Base-by-base conservation (phyloP, 92 coral and sea anemone genomes). In the Siderastrea radians region DNA sequence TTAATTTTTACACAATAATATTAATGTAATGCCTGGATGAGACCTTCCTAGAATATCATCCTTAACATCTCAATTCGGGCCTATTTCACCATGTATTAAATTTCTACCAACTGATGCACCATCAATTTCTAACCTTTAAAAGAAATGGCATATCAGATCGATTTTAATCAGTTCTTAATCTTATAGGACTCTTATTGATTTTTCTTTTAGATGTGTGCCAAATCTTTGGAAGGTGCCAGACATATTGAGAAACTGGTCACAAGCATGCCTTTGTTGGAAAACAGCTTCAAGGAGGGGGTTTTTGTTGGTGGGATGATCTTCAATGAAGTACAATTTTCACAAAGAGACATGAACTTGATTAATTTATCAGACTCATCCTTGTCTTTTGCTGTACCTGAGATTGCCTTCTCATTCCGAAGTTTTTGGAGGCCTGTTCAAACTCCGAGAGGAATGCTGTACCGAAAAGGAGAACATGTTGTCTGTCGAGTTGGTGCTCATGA, bases 121-220 rank as follows among this genome's bases (percentile, higher is more conserved):
- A n/a, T n/a, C n/a, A n/a, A n/a, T n/a, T n/a, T n/a, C n/a, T n/a
- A n/a, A n/a, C n/a, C n/a, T n/a, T n/a, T n/a, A n/a, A n/a, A n/a
- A n/a, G n/a, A n/a, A n/a, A n/a, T n/a, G n/a, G n/a, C n/a, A n/a
- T n/a, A n/a, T n/a, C n/a, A n/a, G n/a, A n/a, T n/a, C n/a, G n/a
- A n/a, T n/a, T n/a, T n/a, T n/a, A n/a, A n/a, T n/a, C n/a, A n/a
- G n/a, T n/a, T n/a, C n/a, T n/a, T n/a, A n/a, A n/a, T n/a, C n/a
- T n/a, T n/a, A n/a, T n/a, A n/a, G n/a, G n/a, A n/a, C n/a, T n/a
- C n/a, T 68, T 60, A 38, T 67, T 54, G 15, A 14, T 52, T 16
- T 74, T 75, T 68, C 14, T 64, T 79, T 48, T 77, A 91, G 94
- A 91, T 91, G 94, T 74, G 87, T 80, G 90, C 93, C 68, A 86